Evolutionary conservation across 2,797 vertebrate species (phyloP).

Genomic region (Xenopus petersii): DNA sequence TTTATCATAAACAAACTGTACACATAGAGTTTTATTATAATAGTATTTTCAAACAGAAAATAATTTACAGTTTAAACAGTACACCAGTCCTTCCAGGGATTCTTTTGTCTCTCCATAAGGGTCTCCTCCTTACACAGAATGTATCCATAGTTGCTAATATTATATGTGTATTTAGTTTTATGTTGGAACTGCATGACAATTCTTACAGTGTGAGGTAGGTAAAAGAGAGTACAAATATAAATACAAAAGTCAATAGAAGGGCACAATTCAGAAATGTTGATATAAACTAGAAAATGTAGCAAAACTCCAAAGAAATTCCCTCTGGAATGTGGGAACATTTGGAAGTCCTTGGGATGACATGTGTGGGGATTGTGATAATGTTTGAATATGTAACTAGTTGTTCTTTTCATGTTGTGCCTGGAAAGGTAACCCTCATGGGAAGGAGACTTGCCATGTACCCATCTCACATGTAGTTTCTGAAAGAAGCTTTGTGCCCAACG

Average conservation of each 20-base stretch:
- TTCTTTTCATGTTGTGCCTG: background rate
- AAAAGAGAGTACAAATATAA: background rate
- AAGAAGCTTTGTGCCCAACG: conserved; percentile 27
- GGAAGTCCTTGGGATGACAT: conserved; percentile 33
- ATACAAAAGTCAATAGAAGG: background rate
- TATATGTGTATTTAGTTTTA: too few species aligned
- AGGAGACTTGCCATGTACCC: conserved; percentile 10
- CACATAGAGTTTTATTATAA: too few species aligned
- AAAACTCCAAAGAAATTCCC: conserved; percentile 19
- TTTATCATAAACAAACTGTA: too few species aligned
- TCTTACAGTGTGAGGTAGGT: too few species aligned
- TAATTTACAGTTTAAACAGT: too few species aligned
- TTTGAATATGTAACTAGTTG: conserved; percentile 41
- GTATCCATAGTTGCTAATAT: too few species aligned
- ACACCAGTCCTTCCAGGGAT: too few species aligned
- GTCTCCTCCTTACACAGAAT: too few species aligned
- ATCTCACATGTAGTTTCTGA: conserved; percentile 32
- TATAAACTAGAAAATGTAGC: background rate
- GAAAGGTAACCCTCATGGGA: background rate
- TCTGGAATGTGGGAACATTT: conserved; percentile 42
- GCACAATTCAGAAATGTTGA: conserved; percentile 36
- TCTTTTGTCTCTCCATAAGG: too few species aligned
- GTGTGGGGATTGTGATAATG: conserved; percentile 47
- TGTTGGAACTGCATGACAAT: too few species aligned
- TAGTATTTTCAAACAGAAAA: too few species aligned